Percentiles rank a stretch among this genome's conserved stretches.
phyloP scores from a whole-genome alignment of 1,140 invertebrate species.

The Brevipalpus yothersi region DNA sequence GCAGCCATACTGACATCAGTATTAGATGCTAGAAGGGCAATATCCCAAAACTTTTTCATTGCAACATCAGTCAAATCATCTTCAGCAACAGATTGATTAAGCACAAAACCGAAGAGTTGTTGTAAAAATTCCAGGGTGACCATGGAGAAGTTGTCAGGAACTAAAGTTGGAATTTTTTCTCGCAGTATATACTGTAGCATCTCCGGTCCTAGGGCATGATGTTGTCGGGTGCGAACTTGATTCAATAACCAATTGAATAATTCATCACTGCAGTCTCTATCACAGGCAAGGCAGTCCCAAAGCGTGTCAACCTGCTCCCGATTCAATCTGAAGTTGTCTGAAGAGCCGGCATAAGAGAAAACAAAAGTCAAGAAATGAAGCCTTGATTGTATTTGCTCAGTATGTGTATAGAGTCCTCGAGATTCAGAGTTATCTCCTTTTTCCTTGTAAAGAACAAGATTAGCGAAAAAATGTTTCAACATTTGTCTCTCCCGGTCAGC shows the following conservation, averaged over 20 bases:
- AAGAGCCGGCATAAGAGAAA: constrained; percentile 66
- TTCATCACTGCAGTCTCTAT: constrained; percentile 59
- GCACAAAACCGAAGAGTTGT: constrained; percentile 57
- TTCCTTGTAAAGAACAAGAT: constrained; percentile 27
- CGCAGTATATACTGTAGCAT: constrained; percentile 63
- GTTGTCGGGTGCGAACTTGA: constrained; percentile 44
- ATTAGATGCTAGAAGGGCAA: constrained; percentile 59
- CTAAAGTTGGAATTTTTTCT: constrained; percentile 59
- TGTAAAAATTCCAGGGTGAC: constrained; percentile 69
- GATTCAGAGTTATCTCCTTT: neutral
- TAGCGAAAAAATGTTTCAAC: constrained; percentile 77
- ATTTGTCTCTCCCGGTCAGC: constrained; percentile 64
- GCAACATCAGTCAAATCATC: constrained; percentile 20
- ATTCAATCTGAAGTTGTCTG: constrained; percentile 53
- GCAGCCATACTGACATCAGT: constrained; percentile 81
- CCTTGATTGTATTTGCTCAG: constrained; percentile 65
- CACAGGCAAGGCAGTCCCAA: constrained; percentile 65
- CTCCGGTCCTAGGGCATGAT: constrained; percentile 54
- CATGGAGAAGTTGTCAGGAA: constrained; percentile 68
- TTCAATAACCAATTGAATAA: constrained; percentile 70
- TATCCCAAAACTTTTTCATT: constrained; percentile 80
- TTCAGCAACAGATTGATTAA: neutral
- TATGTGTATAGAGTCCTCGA: constrained; percentile 37
- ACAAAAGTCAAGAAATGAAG: constrained; percentile 72
- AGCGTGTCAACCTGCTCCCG: constrained; percentile 66